A percentile compares a stretch with the other conserved stretches of the same genome.
Evolutionary conservation across 1,140 invertebrate species (phyloP).

Genomic region (Cecropterus lyciades): DNA sequence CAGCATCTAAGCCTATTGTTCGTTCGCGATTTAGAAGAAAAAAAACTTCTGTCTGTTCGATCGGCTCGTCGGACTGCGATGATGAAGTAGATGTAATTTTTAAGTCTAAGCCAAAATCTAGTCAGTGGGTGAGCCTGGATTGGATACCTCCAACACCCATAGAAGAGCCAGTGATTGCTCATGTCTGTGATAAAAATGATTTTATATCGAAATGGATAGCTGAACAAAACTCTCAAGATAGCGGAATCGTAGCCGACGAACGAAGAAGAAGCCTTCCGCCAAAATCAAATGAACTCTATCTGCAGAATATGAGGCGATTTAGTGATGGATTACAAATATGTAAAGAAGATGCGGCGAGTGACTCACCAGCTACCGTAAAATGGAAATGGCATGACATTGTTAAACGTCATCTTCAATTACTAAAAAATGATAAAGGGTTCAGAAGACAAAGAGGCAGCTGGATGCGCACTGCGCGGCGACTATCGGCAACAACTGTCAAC

Average conservation of each 20-base stretch:
- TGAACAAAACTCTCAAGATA: constrained; percentile 77
- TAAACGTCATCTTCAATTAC: constrained; percentile 82
- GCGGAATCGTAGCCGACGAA: constrained; percentile 74
- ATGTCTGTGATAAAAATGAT: constrained; percentile 83
- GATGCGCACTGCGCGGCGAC: constrained; percentile 83
- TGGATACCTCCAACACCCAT: constrained; percentile 81
- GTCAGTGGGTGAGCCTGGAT: constrained; percentile 83
- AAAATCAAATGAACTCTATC: constrained; percentile 81
- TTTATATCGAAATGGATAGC: constrained; percentile 83
- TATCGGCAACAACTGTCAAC: constrained; percentile 70
- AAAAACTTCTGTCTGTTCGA: constrained; percentile 82
- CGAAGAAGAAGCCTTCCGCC: constrained; percentile 80
- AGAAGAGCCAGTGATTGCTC: constrained; percentile 79
- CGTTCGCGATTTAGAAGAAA: constrained; percentile 78
- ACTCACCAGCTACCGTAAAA: constrained; percentile 81
- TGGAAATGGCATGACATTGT: constrained; percentile 85
- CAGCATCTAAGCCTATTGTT: constrained; percentile 59
- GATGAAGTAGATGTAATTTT: constrained; percentile 83
- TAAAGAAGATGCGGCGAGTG: constrained; percentile 81
- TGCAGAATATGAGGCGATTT: constrained; percentile 84
- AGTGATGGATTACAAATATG: constrained; percentile 85
- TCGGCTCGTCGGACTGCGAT: constrained; percentile 81
- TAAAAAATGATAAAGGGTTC: constrained; percentile 84
- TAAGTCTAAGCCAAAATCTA: constrained; percentile 84
- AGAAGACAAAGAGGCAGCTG: constrained; percentile 85